Conservation (phyloP, 37 sponge, comb jelly and placozoan genomes). For the Cladorhizidae sp. region DNA sequence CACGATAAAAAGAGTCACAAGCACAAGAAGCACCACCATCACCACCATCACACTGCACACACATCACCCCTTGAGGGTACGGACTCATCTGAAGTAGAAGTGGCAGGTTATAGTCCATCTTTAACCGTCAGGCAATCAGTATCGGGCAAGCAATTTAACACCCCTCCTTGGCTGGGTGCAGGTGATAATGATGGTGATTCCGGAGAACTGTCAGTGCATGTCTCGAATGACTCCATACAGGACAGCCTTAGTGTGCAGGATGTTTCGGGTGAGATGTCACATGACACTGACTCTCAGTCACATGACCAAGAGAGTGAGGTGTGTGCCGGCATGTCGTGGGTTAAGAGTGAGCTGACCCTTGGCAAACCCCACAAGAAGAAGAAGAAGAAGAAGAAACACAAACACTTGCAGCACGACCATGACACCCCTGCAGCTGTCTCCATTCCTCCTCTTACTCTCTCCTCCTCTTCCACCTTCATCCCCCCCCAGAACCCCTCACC, state of each 20-base stretch:
- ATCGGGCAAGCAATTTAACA: too few species aligned
- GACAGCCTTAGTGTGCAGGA: background rate
- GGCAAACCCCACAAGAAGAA: conserved; percentile 8
- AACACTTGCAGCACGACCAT: background rate
- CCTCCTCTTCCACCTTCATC: background rate
- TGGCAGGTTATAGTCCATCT: background rate
- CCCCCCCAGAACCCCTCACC: background rate
- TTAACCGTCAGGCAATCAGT: too few species aligned
- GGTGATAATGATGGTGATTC: background rate
- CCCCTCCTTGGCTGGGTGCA: background rate
- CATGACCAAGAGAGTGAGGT: background rate
- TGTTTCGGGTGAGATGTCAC: background rate
- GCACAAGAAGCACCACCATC: conserved; percentile 18
- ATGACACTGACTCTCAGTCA: background rate
- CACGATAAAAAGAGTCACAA: conserved; percentile 26
- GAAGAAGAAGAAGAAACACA: conserved; percentile 22
- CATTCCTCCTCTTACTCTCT: too few species aligned
- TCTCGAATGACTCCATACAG: background rate
- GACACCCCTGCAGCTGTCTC: background rate
- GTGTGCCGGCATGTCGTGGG: too few species aligned
- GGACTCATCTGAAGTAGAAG: background rate
- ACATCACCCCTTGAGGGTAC: background rate
- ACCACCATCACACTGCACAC: background rate
- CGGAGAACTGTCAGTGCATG: background rate
- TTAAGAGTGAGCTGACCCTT: too few species aligned